Percentiles rank a stretch among this genome's conserved stretches.
phyloP scores from a whole-genome alignment of 2,797 vertebrate genomes.

The Sternarchorhynchus goeldii region DNA sequence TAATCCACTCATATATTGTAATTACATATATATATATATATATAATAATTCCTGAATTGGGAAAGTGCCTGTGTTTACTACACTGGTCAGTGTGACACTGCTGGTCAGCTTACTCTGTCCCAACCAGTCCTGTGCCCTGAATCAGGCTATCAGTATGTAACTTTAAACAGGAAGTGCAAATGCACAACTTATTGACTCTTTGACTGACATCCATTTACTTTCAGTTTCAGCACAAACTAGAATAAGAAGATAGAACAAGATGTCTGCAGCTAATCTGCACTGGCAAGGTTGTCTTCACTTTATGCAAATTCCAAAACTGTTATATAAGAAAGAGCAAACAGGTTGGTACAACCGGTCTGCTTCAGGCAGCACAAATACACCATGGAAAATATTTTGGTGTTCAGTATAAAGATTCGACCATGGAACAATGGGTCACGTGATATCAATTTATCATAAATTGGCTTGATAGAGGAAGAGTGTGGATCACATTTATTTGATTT shows the following conservation, averaged over 20 bases:
- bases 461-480: neutral
- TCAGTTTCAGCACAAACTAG: neutral
- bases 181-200: neutral
- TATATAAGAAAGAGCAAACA: neutral
- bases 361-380: neutral
- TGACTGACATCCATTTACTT: too few relatives aligned
- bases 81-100: too few relatives aligned
- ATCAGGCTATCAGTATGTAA: neutral
- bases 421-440: neutral
- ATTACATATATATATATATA: too few relatives aligned
- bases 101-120: too few relatives aligned
- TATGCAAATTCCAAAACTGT: neutral
- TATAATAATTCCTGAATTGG: neutral
- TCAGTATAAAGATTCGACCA: too few relatives aligned
- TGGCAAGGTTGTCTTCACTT: too few relatives aligned
- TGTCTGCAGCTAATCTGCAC: too few relatives aligned
- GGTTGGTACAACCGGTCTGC: neutral
- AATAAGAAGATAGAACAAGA: neutral
- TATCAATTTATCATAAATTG: too few relatives aligned
- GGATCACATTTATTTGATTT: neutral
- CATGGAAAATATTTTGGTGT: too few relatives aligned
- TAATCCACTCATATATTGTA: too few relatives aligned
- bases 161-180: neutral
- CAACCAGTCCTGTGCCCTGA: neutral
- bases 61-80: neutral